Conservation (phyloP, 2,113 vertebrate species). For the Thamnophis sirtalis region DNA sequence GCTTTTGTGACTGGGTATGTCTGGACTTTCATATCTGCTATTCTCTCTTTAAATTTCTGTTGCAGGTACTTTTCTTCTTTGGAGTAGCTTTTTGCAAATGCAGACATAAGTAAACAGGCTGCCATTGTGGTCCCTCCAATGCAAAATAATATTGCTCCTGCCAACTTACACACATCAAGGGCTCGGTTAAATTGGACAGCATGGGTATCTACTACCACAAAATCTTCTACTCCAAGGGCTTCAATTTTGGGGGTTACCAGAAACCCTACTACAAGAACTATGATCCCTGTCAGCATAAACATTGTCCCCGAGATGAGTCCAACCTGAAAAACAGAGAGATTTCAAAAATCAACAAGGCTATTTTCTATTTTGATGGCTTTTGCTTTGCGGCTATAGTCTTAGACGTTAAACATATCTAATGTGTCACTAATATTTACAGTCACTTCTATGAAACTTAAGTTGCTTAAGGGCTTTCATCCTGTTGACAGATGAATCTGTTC, state of each 20-base stretch:
- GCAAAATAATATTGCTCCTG: constrained; percentile 89
- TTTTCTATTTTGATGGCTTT: neutral
- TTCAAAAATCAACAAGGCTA: neutral
- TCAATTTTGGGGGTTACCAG: constrained; percentile 86
- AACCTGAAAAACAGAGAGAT: constrained; percentile 72
- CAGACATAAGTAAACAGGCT: constrained; percentile 84
- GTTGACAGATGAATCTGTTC: neutral
- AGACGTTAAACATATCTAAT: neutral
- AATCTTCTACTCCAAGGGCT: constrained; percentile 90
- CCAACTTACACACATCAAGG: constrained; percentile 90
- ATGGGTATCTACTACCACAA: constrained; percentile 82
- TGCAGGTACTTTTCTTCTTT: constrained; percentile 90
- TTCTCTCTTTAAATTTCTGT: constrained; percentile 90
- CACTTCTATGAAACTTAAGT: neutral
- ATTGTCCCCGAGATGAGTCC: constrained; percentile 86
- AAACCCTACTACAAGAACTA: constrained; percentile 88
- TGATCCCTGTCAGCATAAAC: constrained; percentile 84
- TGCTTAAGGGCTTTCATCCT: neutral
- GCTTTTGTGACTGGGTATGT: constrained; percentile 83
- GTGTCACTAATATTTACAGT: neutral
- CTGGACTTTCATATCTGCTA: constrained; percentile 83
- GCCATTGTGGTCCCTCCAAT: constrained; percentile 86
- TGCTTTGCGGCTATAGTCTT: neutral
- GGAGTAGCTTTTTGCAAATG: constrained; percentile 86
- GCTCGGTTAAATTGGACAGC: constrained; percentile 87